Conservation (phyloP, 2,113 vertebrate species). For the Paralichthys olivaceus region DNA sequence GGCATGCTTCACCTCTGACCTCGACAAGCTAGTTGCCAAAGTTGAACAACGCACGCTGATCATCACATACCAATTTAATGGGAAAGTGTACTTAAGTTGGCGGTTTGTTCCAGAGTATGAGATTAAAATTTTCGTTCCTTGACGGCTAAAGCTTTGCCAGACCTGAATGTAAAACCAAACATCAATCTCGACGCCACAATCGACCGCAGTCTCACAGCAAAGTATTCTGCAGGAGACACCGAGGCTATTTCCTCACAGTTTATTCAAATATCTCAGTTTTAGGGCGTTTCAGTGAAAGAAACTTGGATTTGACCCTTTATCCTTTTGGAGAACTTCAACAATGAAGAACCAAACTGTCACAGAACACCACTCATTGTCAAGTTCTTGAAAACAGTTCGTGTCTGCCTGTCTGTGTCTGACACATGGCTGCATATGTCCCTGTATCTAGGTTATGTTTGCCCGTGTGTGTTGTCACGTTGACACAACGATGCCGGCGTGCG, state of each 20-base stretch:
- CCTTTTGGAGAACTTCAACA: neutral
- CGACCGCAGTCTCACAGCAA: conserved; percentile 23
- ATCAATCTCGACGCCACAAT: conserved; percentile 40
- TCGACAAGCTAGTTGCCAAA: conserved; percentile 19
- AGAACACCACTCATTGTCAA: neutral
- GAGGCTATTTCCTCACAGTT: neutral
- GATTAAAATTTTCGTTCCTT: conserved; percentile 25
- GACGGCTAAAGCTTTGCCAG: conserved; percentile 41
- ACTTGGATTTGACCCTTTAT: neutral
- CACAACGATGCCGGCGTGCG: conserved; percentile 12
- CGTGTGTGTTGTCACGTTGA: conserved; percentile 21
- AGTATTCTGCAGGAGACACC: conserved; percentile 10
- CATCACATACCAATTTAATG: conserved; percentile 18
- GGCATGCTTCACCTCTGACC: conserved; percentile 29
- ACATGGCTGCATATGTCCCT: neutral
- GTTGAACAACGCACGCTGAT: conserved; percentile 1
- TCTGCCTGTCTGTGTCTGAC: neutral
- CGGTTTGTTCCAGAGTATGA: conserved; percentile 16
- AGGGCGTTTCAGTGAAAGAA: neutral
- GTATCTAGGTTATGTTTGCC: conserved; percentile 4
- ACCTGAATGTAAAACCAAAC: conserved; percentile 44
- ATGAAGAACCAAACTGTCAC: neutral
- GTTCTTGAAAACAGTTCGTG: neutral
- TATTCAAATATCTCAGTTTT: conserved; percentile 23
- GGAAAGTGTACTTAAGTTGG: conserved; percentile 11